A percentile compares a stretch with the other conserved stretches of the same genome.
phyloP scores from a whole-genome alignment of 2,888 invertebrate species.

The Limnephilus auricula region DNA sequence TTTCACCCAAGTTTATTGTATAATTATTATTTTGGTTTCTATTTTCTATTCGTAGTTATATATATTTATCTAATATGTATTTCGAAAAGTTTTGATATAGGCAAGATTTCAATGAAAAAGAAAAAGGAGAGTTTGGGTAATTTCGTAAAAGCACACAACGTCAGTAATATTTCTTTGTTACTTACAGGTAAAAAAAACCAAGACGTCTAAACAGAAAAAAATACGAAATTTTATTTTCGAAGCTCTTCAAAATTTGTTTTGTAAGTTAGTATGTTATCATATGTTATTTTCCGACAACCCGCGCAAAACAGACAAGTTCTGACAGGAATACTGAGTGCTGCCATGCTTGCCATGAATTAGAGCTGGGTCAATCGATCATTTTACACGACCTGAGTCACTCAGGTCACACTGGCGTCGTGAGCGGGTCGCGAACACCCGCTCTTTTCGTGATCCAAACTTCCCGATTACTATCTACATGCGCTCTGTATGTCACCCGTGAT shows the following conservation, averaged over 20 bases:
- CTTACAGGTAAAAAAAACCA: background rate
- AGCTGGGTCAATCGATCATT: no score
- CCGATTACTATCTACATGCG: no score
- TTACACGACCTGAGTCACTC: no score
- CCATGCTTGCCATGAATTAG: no score
- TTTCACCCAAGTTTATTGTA: background rate
- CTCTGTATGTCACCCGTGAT: no score
- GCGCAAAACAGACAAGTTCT: constrained; percentile 21
- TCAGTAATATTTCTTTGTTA: background rate
- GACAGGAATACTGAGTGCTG: background rate
- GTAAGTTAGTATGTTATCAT: no score
- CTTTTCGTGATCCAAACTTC: no score
- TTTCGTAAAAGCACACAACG: background rate
- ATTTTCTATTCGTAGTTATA: background rate
- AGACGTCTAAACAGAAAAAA: background rate
- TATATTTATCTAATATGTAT: background rate
- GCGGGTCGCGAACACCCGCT: no score
- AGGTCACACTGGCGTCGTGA: no score
- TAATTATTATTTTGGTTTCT: background rate
- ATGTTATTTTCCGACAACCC: background rate
- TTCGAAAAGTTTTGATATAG: background rate
- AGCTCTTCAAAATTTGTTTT: background rate
- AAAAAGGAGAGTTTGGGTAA: background rate
- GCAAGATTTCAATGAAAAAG: background rate
- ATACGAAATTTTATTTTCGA: background rate